phyloP scores from a whole-genome alignment of 2,888 invertebrate genomes.

The Melanargia galathea region DNA sequence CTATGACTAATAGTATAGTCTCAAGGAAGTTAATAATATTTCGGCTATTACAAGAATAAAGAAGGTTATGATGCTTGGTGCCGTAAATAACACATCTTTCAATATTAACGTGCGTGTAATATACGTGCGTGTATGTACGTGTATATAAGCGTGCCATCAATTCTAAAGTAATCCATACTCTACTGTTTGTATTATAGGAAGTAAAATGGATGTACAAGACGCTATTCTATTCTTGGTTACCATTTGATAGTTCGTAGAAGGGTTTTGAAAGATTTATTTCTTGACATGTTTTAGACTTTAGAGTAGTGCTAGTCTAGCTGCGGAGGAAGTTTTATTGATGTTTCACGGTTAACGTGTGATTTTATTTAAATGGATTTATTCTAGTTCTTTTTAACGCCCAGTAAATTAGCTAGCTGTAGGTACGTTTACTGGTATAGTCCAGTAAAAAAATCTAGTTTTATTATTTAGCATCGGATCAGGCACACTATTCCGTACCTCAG shows the following conservation, averaged over 20 bases:
- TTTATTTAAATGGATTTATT: slow-evolving; percentile 4
- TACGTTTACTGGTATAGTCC: no score
- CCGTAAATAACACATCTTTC: slow-evolving; percentile 21
- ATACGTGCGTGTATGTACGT: no score
- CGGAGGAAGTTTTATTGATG: slow-evolving; percentile 38
- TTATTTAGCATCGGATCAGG: no score
- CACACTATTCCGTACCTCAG: no score
- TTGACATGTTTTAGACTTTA: slow-evolving; percentile 39
- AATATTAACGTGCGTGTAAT: slow-evolving; percentile 30
- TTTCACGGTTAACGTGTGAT: slow-evolving; percentile 31
- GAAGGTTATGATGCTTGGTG: neutral
- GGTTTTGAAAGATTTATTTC: slow-evolving; percentile 37
- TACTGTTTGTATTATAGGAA: slow-evolving; percentile 31
- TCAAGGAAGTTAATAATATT: neutral
- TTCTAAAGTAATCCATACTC: slow-evolving; percentile 30
- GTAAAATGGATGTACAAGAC: slow-evolving; percentile 18
- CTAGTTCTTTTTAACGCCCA: neutral
- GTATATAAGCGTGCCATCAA: slow-evolving; percentile 33
- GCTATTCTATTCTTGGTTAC: slow-evolving; percentile 38
- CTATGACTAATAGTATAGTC: neutral
- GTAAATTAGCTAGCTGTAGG: no score
- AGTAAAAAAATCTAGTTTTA: no score
- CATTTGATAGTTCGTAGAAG: slow-evolving; percentile 34
- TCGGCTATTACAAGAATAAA: neutral
- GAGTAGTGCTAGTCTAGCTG: slow-evolving; percentile 33